Base-by-base conservation (phyloP, 2,888 invertebrate species). In the Nycteola revayana region DNA sequence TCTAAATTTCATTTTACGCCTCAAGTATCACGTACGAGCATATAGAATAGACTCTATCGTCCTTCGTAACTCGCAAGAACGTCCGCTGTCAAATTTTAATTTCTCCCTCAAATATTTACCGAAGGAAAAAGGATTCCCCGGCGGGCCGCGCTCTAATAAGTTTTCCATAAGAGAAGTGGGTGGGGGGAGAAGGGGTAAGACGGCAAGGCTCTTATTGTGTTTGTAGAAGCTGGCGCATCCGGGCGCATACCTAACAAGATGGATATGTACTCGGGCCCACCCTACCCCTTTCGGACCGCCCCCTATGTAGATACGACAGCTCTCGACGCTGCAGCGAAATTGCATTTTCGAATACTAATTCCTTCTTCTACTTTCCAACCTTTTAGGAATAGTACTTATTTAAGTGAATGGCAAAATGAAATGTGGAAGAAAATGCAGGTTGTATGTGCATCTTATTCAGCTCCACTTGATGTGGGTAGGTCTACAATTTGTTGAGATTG, bases 81-180 rank as follows among this genome's bases (percentile, higher is more conserved):
- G 82, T 77, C 77, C 83, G 86, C 85, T 86, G 87, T 88, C 87
- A 87, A 88, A 87, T 88, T 88, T 88, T 88, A 88, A 87, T 88
- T 88, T 87, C 88, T 87, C 81, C 75, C 80, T 88, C 88, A 88
- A 88, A 88, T 87, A 88, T 88, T 88, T 88, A 84, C 87, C 82
- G 80, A 81, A 82, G 86, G 87, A 87, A 87, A 88, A 88, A 87
- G 88, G 88, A 87, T 88, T 87, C 87, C 84, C 85, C 76, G 76
- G 73, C 80, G 86, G 86, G 79, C 81, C 80, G 75, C 70, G 83
- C 75, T 87, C 87, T 88, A 88, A 88, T 87, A 88, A 88, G 88
- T 88, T 88, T 87, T 88, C 88, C 85, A 88, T 88, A 88, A 85
- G 85, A 81, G 77, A 60, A 59, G 66, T 54, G 66, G 71, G 49